phyloP scores from a whole-genome alignment of 2,797 vertebrate genomes.

The Merluccius polli region DNA sequence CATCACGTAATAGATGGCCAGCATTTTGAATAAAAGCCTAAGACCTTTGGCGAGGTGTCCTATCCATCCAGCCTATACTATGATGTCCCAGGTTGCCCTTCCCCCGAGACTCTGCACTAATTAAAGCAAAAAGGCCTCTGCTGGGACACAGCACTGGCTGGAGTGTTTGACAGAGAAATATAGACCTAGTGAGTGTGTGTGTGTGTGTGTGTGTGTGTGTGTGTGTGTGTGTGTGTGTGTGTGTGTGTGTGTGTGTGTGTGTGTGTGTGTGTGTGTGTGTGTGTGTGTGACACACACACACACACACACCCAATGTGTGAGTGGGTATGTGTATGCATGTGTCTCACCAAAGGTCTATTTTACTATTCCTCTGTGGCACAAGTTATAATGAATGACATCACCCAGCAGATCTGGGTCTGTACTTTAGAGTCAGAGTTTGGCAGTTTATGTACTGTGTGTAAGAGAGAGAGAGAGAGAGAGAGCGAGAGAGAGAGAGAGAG shows the following conservation, averaged over 20 bases:
- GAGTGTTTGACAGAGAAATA: constrained; percentile 6
- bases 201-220: constrained; percentile 14
- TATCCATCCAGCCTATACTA: constrained; percentile 43
- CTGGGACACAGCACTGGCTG: constrained; percentile 29
- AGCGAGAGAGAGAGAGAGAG: no score
- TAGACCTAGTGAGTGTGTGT: constrained; percentile 16
- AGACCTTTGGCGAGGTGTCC: constrained; percentile 40
- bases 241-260: constrained; percentile 18
- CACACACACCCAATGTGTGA: no score
- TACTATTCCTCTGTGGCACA: constrained; percentile 68
- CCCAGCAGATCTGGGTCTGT: constrained; percentile 65
- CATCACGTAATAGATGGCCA: constrained; percentile 11
- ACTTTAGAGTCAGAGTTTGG: constrained; percentile 7
- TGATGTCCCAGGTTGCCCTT: constrained; percentile 41
- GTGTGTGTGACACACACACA: constrained; percentile 1
- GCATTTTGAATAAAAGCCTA: constrained; percentile 34
- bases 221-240: constrained; percentile 20
- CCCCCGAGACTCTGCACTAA: constrained; percentile 66
- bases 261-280: constrained; percentile 11
- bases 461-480: no score
- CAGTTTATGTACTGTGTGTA: no score
- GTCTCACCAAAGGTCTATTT: constrained; percentile 62
- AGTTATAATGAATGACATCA: constrained; percentile 70
- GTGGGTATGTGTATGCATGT: not conserved
- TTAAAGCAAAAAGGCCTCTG: constrained; percentile 70